Evolutionary conservation across 1,140 invertebrate species (phyloP).

Genomic region (Mesaphorura yosii): DNA sequence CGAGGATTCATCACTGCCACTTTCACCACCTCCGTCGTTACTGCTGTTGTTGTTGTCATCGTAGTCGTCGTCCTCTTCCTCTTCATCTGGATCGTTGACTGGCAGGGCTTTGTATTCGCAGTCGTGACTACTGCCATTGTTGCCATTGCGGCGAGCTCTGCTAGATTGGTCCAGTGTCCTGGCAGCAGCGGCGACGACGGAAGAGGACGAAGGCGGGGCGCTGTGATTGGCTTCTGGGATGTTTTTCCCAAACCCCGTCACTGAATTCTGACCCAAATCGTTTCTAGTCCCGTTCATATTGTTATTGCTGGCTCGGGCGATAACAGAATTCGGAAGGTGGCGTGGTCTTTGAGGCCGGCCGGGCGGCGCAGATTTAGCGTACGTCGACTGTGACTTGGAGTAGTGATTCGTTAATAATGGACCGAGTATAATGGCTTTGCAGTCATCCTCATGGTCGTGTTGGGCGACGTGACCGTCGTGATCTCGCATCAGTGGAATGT

Average conservation of each 20-base stretch:
- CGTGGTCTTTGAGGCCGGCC: no score
- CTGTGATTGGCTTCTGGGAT: no score
- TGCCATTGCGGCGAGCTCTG: conserved; percentile 35
- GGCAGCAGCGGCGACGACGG: no score
- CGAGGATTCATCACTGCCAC: no score
- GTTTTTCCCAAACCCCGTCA: conserved; percentile 32
- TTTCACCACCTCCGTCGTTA: no score
- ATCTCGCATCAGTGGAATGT: conserved; percentile 8
- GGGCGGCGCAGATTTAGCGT: no score
- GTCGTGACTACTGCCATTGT: neutral
- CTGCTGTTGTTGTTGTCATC: conserved; percentile 8
- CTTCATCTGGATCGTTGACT: conserved; percentile 20
- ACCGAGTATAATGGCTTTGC: no score
- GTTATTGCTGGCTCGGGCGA: neutral
- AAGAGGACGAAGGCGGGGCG: no score
- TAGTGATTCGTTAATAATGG: no score
- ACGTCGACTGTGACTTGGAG: no score
- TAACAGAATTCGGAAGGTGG: no score
- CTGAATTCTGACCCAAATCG: neutral
- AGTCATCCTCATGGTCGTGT: neutral
- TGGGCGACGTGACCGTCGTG: neutral
- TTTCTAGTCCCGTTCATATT: neutral
- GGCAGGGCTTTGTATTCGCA: conserved; percentile 25
- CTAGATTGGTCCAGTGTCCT: no score
- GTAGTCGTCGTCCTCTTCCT: conserved; percentile 9